phyloP scores from a whole-genome alignment of 2,113 vertebrate genomes.

The Bostrychus sinensis region DNA sequence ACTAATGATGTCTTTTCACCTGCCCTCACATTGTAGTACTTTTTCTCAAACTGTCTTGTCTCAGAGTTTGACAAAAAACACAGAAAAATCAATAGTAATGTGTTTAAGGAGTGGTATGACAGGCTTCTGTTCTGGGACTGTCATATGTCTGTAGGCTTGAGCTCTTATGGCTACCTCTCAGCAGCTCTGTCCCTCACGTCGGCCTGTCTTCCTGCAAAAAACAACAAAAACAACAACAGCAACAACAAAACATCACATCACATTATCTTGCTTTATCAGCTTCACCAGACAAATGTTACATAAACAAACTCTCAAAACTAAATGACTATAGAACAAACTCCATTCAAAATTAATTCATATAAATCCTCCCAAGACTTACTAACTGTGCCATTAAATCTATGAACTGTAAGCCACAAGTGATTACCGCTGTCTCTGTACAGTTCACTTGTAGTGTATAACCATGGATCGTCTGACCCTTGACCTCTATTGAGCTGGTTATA shows the following conservation, averaged over 20 bases:
- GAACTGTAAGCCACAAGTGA: not conserved
- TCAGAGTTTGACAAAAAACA: conserved; percentile 44
- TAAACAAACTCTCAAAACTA: no score
- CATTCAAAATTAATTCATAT: no score
- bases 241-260: not conserved
- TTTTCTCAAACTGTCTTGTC: conserved; percentile 21
- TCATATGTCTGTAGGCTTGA: conserved; percentile 33
- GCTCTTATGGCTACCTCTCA: conserved; percentile 35
- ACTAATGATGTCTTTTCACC: no score
- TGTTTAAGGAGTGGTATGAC: conserved; percentile 49
- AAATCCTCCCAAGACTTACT: no score
- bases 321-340: no score
- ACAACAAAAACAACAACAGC: no score
- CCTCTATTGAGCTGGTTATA: not conserved
- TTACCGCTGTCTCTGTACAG: conserved; percentile 16
- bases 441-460: not conserved
- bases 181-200: conserved; percentile 11
- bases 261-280: not conserved
- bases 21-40: not conserved
- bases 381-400: not conserved
- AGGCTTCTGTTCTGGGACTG: conserved; percentile 32
- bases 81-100: conserved; percentile 63
- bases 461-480: not conserved
- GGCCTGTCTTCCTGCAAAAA: not conserved
- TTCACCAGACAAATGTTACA: no score